phyloP scores from a whole-genome alignment of 2,113 vertebrate species.

The Forbesichthys agassizii region DNA sequence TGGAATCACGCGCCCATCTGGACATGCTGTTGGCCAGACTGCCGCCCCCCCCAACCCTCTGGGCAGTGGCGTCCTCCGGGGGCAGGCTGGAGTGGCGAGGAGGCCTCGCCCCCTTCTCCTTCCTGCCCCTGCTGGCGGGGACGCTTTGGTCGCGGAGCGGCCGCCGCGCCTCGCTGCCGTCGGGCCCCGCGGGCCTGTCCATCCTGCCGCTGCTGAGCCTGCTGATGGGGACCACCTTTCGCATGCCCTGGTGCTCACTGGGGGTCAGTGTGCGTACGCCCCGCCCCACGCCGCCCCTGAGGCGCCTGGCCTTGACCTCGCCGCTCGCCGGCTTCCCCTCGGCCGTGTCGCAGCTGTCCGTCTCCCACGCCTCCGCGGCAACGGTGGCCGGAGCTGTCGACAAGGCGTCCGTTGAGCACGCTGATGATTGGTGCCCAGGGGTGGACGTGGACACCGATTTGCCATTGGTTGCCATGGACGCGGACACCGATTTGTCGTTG shows the following conservation, averaged over 20 bases:
- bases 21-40: conserved; percentile 47
- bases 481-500: conserved; percentile 58
- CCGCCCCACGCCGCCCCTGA: conserved; percentile 53
- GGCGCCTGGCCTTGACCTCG: conserved; percentile 74
- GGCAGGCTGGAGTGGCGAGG: conserved; percentile 80
- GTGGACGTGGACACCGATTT: conserved; percentile 41
- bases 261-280: conserved; percentile 78
- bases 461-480: conserved; percentile 63
- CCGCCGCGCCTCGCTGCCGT: conserved; percentile 63
- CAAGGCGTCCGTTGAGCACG: conserved; percentile 37
- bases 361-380: conserved; percentile 72
- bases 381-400: conserved; percentile 35
- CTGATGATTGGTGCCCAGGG: conserved; percentile 23
- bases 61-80: conserved; percentile 79
- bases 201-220: conserved; percentile 73
- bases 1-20: conserved; percentile 75
- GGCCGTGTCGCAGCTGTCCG: conserved; percentile 63
- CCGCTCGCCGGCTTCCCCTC: conserved; percentile 48
- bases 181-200: conserved; percentile 70
- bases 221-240: conserved; percentile 90
- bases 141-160: conserved; percentile 80
- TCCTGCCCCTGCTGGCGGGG: conserved; percentile 73
- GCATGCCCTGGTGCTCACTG: conserved; percentile 85
- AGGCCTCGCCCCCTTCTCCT: conserved; percentile 74
- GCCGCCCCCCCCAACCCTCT: conserved; percentile 52